Conservation (phyloP, 2,888 invertebrate species). For the Embidobia sp. region DNA sequence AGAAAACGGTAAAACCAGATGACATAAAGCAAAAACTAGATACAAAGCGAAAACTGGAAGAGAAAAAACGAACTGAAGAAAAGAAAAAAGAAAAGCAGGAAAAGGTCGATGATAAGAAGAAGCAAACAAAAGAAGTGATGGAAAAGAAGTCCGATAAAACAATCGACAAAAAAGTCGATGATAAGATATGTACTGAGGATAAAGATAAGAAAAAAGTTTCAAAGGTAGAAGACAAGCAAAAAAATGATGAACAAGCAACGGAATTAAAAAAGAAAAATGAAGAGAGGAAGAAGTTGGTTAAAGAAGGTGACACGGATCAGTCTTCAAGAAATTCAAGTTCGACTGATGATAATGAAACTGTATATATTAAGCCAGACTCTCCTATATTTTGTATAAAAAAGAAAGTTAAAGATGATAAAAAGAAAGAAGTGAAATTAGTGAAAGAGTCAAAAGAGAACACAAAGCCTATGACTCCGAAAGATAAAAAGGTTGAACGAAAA, state of each 20-base stretch:
- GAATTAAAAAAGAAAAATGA: constrained; percentile 70
- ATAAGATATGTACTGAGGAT: constrained; percentile 63
- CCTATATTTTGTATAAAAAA: constrained; percentile 68
- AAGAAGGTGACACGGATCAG: constrained; percentile 61
- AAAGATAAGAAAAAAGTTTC: constrained; percentile 69
- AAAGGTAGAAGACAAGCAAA: constrained; percentile 72
- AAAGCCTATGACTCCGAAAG: constrained; percentile 73
- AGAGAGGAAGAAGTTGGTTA: constrained; percentile 64
- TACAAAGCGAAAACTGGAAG: constrained; percentile 69
- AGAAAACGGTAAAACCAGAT: constrained; percentile 73
- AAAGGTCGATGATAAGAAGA: constrained; percentile 72
- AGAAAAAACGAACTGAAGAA: constrained; percentile 71
- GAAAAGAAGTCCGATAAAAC: constrained; percentile 72
- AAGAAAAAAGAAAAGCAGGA: constrained; percentile 73
- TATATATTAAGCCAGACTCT: constrained; percentile 62
- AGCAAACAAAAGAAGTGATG: constrained; percentile 64
- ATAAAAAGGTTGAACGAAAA: constrained; percentile 77
- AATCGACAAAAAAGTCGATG: constrained; percentile 68
- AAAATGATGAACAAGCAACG: constrained; percentile 66
- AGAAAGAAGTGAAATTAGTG: constrained; percentile 73
- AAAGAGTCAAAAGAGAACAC: constrained; percentile 74
- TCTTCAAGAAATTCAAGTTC: constrained; percentile 43
- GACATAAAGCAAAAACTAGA: constrained; percentile 71
- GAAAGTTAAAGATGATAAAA: constrained; percentile 75
- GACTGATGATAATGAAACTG: constrained; percentile 60